Evolutionary conservation across 2,888 invertebrate genomes (phyloP).

Genomic region (Schizaphis graminum): DNA sequence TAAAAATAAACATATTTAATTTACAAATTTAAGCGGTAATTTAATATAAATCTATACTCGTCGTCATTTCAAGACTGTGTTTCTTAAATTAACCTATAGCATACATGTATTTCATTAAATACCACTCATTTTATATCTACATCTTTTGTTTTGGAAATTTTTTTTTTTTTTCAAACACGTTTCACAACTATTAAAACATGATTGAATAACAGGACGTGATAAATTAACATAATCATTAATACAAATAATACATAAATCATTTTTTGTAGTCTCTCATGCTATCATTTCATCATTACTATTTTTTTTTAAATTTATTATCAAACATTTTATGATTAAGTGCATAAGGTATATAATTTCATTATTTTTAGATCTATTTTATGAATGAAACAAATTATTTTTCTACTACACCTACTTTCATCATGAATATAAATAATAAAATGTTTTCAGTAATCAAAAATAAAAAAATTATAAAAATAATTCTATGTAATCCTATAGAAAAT

Average conservation of each 20-base stretch:
- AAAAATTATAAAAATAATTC: too few relatives aligned
- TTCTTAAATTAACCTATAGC: background rate
- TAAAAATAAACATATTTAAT: background rate
- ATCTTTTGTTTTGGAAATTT: background rate
- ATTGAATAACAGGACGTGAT: background rate
- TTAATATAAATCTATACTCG: background rate
- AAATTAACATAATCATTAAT: background rate
- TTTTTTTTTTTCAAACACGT: background rate
- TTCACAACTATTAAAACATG: background rate
- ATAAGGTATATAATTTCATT: too few relatives aligned
- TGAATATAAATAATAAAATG: too few relatives aligned
- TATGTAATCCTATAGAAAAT: too few relatives aligned
- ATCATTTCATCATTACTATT: too few relatives aligned
- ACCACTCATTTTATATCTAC: background rate
- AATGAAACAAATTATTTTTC: background rate
- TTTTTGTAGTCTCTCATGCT: background rate
- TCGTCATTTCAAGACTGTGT: background rate
- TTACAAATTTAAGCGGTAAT: background rate
- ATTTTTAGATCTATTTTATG: background rate
- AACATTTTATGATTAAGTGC: background rate
- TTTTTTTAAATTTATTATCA: background rate
- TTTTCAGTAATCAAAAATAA: too few relatives aligned
- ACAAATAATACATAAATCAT: background rate
- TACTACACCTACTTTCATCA: background rate
- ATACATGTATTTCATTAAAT: background rate